Conservation (phyloP, 2,888 invertebrate genomes). For the Gastracanthus pulcherrimus region DNA sequence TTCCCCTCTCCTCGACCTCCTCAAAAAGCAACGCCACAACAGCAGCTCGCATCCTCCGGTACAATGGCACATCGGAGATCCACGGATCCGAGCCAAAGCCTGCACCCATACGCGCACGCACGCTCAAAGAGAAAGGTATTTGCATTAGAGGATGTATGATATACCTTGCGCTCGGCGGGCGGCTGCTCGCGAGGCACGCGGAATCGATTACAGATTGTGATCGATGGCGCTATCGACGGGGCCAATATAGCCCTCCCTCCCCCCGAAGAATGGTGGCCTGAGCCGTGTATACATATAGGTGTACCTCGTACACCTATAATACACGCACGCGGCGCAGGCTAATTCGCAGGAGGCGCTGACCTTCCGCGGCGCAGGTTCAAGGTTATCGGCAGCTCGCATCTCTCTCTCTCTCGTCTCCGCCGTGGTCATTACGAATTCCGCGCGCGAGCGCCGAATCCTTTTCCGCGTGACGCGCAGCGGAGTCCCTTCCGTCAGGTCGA, state of each 20-base stretch:
- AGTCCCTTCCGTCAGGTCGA: too few species aligned
- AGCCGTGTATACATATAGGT: not conserved
- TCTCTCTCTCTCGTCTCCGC: not conserved
- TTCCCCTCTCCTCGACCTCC: too few species aligned
- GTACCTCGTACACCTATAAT: too few species aligned
- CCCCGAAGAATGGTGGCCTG: not conserved
- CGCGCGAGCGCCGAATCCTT: conserved; percentile 9
- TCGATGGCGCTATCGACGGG: conserved; percentile 39
- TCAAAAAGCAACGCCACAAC: too few species aligned
- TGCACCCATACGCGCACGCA: not conserved
- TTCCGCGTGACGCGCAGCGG: too few species aligned
- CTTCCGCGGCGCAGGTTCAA: conserved; percentile 27
- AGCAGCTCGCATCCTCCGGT: too few species aligned
- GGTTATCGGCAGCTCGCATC: conserved; percentile 24
- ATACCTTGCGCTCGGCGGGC: too few species aligned
- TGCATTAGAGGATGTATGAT: conserved; percentile 36
- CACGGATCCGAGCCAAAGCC: too few species aligned
- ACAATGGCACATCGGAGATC: too few species aligned
- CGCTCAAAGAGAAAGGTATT: not conserved
- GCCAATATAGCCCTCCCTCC: not conserved
- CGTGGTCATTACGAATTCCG: conserved; percentile 36
- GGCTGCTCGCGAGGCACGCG: conserved; percentile 21
- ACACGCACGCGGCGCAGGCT: not conserved
- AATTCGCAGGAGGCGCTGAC: conserved; percentile 18
- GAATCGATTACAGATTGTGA: conserved; percentile 43